phyloP scores from a whole-genome alignment of 2,888 invertebrate genomes.

The Mesorhabditis sp. region DNA sequence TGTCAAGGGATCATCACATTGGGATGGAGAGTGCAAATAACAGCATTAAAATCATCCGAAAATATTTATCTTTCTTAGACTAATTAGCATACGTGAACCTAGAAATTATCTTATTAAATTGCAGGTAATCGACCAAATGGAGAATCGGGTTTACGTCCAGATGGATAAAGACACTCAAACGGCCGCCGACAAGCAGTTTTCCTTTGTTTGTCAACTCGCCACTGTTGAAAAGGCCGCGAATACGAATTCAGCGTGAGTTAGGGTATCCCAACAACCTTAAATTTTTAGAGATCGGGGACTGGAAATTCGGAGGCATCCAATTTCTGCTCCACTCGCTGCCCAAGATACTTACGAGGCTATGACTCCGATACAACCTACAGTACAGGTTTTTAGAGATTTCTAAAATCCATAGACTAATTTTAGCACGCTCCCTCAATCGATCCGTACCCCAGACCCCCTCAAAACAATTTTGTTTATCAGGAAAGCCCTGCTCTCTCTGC shows the following conservation, averaged over 20 bases:
- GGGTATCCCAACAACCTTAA: neutral
- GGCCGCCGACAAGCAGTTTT: slow-evolving; percentile 49
- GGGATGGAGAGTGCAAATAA: too few species aligned
- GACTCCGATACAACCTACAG: neutral
- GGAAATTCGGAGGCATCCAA: slow-evolving; percentile 12
- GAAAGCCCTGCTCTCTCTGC: neutral
- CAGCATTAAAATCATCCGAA: neutral
- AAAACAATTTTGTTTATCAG: neutral
- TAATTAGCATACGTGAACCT: neutral
- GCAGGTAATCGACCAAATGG: slow-evolving; percentile 53
- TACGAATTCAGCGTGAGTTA: neutral
- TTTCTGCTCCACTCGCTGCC: slow-evolving; percentile 4
- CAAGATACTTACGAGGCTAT: neutral
- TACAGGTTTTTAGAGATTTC: neutral
- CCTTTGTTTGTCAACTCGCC: slow-evolving; percentile 53
- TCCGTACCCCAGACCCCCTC: neutral
- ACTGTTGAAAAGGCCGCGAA: slow-evolving; percentile 19
- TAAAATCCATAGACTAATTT: neutral
- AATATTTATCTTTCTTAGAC: neutral
- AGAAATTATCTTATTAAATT: slow-evolving; percentile 20
- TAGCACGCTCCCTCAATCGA: slow-evolving; percentile 2
- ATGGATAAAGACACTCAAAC: slow-evolving; percentile 57
- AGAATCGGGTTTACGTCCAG: slow-evolving; percentile 57
- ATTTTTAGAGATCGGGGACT: neutral
- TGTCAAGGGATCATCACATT: too few species aligned